Conservation (phyloP, 1,140 invertebrate genomes). For the Sarcophaga peregrina region DNA sequence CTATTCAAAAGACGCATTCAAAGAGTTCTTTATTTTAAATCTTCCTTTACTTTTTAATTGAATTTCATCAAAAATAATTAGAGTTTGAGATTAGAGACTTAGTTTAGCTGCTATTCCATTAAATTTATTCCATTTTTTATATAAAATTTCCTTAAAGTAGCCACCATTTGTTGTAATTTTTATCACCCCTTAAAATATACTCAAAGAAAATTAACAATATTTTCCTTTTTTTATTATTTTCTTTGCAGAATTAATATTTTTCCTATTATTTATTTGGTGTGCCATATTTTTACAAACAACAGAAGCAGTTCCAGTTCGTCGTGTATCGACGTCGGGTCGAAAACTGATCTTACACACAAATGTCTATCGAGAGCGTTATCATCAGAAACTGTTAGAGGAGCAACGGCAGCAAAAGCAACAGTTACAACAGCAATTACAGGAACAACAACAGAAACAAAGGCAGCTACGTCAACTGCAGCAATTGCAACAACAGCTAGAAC, state of each 20-base stretch:
- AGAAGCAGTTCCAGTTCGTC: conserved; percentile 15
- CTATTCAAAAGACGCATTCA: too few relatives aligned
- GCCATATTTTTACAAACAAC: conserved; percentile 37
- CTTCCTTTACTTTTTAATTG: too few relatives aligned
- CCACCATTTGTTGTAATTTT: background rate
- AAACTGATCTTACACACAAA: conserved; percentile 28
- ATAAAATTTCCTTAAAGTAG: background rate
- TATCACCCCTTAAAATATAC: background rate
- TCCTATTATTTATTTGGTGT: conserved; percentile 35
- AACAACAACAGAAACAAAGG: background rate
- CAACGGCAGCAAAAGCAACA: conserved; percentile 5
- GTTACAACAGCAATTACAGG: background rate
- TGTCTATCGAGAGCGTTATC: conserved; percentile 28
- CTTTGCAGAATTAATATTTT: conserved; percentile 33
- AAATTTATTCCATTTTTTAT: background rate
- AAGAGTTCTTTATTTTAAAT: too few relatives aligned
- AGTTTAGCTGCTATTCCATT: too few relatives aligned
- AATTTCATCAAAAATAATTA: too few relatives aligned
- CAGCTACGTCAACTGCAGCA: background rate
- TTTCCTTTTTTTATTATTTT: background rate
- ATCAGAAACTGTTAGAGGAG: conserved; percentile 39
- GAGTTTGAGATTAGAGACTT: too few relatives aligned
- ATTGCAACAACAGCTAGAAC: background rate
- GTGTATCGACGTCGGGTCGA: conserved; percentile 12
- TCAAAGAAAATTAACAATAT: background rate